These are phyloP conservation scores for Tenthredo notha DNA, from an alignment of 2,888 invertebrate genomes.

Conservation along the genomic window DNA sequence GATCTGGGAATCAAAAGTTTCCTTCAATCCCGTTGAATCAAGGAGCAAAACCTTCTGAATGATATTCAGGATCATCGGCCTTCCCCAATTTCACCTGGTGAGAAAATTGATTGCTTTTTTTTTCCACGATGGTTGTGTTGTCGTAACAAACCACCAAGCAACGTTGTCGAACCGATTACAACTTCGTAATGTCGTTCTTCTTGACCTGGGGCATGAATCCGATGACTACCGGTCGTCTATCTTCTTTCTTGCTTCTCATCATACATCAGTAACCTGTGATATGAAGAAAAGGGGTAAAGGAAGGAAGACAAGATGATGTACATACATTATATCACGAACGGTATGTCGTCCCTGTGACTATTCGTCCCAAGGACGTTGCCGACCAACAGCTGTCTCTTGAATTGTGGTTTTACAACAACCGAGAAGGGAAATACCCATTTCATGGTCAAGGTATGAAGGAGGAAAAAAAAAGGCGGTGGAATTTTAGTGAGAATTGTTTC, in stretches of 20 bases:
- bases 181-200: slow-evolving; percentile 32
- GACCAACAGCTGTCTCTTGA: slow-evolving; percentile 24
- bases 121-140: not conserved
- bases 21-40: not conserved
- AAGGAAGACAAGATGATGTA: not conserved
- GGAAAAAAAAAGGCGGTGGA: not conserved
- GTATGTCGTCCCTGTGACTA: slow-evolving; percentile 5
- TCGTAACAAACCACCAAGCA: slow-evolving; percentile 10
- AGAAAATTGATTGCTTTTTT: not conserved
- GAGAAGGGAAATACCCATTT: slow-evolving; percentile 15
- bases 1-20: not conserved
- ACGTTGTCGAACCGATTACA: slow-evolving; percentile 45
- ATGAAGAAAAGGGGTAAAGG: not conserved
- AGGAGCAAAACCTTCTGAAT: not conserved
- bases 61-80: not conserved
- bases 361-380: slow-evolving; percentile 11
- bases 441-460: slow-evolving; percentile 16
- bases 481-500: slow-evolving; percentile 27
- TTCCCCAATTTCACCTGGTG: not conserved
- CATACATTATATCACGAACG: slow-evolving; percentile 22
- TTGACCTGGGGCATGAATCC: slow-evolving; percentile 30
- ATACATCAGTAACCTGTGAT: not conserved
- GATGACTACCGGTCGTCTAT: slow-evolving; percentile 33
- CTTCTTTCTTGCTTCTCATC: slow-evolving; percentile 30
- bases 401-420: not conserved